Base-by-base conservation (phyloP, 2,113 vertebrate species). In the Callorhinus ursinus region DNA sequence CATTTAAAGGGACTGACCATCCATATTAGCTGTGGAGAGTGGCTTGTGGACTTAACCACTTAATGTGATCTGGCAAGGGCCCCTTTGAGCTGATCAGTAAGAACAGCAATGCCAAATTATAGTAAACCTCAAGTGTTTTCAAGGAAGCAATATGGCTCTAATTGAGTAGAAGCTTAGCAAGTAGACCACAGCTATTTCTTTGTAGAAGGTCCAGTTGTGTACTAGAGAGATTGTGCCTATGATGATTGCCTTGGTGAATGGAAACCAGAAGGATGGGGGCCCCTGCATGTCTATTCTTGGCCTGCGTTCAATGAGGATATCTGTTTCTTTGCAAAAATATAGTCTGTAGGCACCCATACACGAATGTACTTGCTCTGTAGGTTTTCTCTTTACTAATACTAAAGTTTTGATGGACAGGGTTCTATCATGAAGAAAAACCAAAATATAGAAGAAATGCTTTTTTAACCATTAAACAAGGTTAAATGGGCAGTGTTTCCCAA, bases 161-260 rank as follows among this genome's bases (percentile, higher is more conserved):
- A 79, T 93, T 95, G 96, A 97, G 93, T 87, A 97, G 97, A 98
- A 97, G 69, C 97, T 98, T 61, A 93, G 96, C 95, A 90, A 95
- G 93, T 90, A 95, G 97, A n/a, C 97, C 98, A 97, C 98, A 99
- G 97, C 96, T 98, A 97, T 99, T 98, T 97, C 98, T 98, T 96
- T 98, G 97, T 98, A 98, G 97, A 96, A 97, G 57, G 7, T 97
- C 97, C 98, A 98, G 74, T 96, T 95, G 72, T 96, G 77, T 97
- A 36, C 84, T 97, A 95, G 79, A 97, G 97, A 97, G 95, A 97
- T 42, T 81, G 79, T 96, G 97, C 92, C 96, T 96, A 28, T 96
- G 83, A 98, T 94, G 84, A 67, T 96, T 0, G 46, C 94, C 85
- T 97, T 97, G 89, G 76, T 98, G 98, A 99, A 98, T 98, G 96